A percentile compares a stretch with the other conserved stretches of the same genome.
Conservation (phyloP, 2,113 vertebrate genomes). For the Colius striatus region DNA sequence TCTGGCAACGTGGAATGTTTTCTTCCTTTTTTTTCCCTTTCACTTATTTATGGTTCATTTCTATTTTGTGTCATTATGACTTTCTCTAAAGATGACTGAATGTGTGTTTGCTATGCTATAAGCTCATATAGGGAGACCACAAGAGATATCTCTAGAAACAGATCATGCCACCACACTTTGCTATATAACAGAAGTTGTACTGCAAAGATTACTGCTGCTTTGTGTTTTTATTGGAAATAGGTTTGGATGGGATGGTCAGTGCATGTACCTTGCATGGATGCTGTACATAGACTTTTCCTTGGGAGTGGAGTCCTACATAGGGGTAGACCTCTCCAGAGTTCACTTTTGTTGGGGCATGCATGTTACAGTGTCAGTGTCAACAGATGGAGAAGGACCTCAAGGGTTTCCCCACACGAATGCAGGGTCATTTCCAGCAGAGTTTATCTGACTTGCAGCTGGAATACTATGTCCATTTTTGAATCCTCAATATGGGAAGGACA, state of each 20-base stretch:
- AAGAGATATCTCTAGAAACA: background rate
- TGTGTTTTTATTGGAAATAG: background rate
- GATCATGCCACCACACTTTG: background rate
- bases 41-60: background rate
- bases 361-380: background rate
- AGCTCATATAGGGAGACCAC: background rate
- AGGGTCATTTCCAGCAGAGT: background rate
- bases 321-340: background rate
- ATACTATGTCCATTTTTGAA: background rate
- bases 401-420: background rate
- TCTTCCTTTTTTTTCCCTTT: background rate
- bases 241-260: background rate
- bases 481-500: background rate
- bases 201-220: background rate
- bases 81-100: background rate
- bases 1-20: background rate
- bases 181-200: background rate
- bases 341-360: rapidly evolving
- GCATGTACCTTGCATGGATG: background rate
- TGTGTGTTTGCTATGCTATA: background rate
- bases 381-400: background rate
- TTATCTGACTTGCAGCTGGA: background rate
- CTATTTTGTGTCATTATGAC: background rate
- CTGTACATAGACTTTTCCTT: background rate
- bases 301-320: background rate